These are phyloP conservation scores for Drosophila seclusa DNA, from an alignment of 2,888 invertebrate genomes.

Conservation along the genomic window DNA sequence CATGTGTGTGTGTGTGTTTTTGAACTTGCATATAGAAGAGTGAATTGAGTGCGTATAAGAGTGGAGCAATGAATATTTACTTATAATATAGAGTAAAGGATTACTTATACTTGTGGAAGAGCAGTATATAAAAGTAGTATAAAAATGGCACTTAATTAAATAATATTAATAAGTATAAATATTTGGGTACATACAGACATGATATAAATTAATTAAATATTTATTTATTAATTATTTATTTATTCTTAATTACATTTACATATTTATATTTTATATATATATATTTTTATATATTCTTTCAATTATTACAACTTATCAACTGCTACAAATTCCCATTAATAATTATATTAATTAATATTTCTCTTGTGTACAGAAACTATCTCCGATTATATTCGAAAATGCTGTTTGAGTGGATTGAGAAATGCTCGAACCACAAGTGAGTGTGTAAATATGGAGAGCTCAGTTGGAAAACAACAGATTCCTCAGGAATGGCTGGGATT, in stretches of 20 bases:
- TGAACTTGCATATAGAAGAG: background rate
- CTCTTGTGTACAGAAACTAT: slow-evolving; percentile 63
- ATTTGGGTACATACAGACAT: no score
- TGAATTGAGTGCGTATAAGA: background rate
- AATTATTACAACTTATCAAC: background rate
- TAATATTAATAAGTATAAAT: no score
- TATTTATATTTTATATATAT: no score
- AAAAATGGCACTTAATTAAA: no score
- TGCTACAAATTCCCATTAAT: background rate
- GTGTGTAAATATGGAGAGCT: slow-evolving; percentile 85
- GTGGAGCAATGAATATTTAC: background rate
- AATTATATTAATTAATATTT: background rate
- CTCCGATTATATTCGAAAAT: slow-evolving; percentile 82
- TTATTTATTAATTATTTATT: background rate
- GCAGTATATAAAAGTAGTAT: no score
- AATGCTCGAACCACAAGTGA: slow-evolving; percentile 85
- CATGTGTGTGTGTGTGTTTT: background rate
- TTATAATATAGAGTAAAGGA: background rate
- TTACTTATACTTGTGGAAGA: background rate
- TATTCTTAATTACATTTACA: background rate
- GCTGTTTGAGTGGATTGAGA: slow-evolving; percentile 86
- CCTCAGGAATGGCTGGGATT: slow-evolving; percentile 87
- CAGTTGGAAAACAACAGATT: slow-evolving; percentile 85
- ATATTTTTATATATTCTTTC: background rate
- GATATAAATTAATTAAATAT: no score